phyloP scores from a whole-genome alignment of 2,113 vertebrate genomes.

The Sebastes schlegelii region DNA sequence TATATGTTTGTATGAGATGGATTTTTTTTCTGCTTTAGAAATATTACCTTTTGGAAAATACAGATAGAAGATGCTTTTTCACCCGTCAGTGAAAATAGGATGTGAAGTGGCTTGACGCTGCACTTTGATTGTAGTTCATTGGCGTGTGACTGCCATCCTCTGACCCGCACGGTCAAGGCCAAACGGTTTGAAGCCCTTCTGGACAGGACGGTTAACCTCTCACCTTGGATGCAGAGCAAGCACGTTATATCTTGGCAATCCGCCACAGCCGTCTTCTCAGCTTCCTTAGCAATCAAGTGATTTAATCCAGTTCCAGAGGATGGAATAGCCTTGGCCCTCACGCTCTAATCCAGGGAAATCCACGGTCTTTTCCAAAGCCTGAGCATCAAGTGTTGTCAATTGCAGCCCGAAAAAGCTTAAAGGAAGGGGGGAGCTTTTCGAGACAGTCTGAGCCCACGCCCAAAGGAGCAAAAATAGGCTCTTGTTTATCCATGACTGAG shows the following conservation, averaged over 20 bases:
- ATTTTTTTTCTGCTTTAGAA: conserved; percentile 10
- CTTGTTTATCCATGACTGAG: conserved; percentile 59
- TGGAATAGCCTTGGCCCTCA: conserved; percentile 62
- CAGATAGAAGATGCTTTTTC: conserved; percentile 24
- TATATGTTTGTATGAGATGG: background rate
- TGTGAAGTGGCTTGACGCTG: conserved; percentile 42
- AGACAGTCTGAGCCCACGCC: conserved; percentile 37
- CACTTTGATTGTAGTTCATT: conserved; percentile 58
- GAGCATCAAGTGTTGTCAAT: conserved; percentile 75
- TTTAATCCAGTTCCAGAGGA: conserved; percentile 74
- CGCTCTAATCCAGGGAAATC: conserved; percentile 76
- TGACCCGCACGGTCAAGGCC: conserved; percentile 70
- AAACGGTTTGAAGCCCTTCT: conserved; percentile 59
- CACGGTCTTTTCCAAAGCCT: conserved; percentile 60
- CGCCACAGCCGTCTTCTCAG: conserved; percentile 52
- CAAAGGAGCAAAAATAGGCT: conserved; percentile 58
- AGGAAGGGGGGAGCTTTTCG: conserved; percentile 50
- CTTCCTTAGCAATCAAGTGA: conserved; percentile 65
- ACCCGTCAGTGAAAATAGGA: conserved; percentile 54
- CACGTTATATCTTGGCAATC: conserved; percentile 51
- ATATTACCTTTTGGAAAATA: conserved; percentile 34
- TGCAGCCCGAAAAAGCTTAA: conserved; percentile 67
- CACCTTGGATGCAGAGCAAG: conserved; percentile 40
- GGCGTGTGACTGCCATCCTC: conserved; percentile 50
- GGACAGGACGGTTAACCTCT: conserved; percentile 69